These are phyloP conservation scores for Varanus salvator DNA, from an alignment of 2,113 vertebrate genomes.

Conservation along the genomic window DNA sequence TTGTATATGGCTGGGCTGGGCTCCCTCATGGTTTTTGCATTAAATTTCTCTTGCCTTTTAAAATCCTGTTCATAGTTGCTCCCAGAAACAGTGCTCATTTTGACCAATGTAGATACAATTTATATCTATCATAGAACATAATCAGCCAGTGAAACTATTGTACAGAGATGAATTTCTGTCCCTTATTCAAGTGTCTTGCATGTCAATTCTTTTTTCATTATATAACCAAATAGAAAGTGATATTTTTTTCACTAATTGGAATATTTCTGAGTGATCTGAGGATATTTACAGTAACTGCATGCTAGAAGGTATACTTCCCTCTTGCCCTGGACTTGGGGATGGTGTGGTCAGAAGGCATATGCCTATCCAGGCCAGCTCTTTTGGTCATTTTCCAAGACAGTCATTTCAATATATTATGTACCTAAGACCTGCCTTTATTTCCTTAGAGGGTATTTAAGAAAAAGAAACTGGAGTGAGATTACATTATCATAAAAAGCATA, in stretches of 20 bases:
- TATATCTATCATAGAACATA: constrained; percentile 67
- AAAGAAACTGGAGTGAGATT: not conserved
- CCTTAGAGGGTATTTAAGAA: constrained; percentile 50
- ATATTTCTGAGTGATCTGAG: constrained; percentile 49
- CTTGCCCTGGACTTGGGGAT: constrained; percentile 44
- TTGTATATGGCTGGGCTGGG: constrained; percentile 64
- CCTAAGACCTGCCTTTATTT: constrained; percentile 62
- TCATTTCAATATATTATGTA: constrained; percentile 58
- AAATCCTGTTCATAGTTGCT: constrained; percentile 64
- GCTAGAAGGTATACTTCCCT: constrained; percentile 53
- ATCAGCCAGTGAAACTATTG: constrained; percentile 68
- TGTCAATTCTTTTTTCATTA: constrained; percentile 54
- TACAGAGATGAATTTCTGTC: constrained; percentile 66
- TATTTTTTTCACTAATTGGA: constrained; percentile 55
- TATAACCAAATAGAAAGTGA: constrained; percentile 32
- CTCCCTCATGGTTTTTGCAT: constrained; percentile 65
- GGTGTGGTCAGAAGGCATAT: constrained; percentile 43
- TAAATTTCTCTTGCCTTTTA: constrained; percentile 66
- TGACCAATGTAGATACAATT: constrained; percentile 69
- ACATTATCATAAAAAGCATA: not conserved
- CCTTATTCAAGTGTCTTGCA: constrained; percentile 46
- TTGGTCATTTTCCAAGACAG: constrained; percentile 67
- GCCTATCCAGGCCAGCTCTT: constrained; percentile 71
- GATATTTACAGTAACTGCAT: constrained; percentile 53
- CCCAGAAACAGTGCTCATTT: constrained; percentile 65